Conservation (phyloP, 2,797 vertebrate species). For the Gorsachius magnificus region DNA sequence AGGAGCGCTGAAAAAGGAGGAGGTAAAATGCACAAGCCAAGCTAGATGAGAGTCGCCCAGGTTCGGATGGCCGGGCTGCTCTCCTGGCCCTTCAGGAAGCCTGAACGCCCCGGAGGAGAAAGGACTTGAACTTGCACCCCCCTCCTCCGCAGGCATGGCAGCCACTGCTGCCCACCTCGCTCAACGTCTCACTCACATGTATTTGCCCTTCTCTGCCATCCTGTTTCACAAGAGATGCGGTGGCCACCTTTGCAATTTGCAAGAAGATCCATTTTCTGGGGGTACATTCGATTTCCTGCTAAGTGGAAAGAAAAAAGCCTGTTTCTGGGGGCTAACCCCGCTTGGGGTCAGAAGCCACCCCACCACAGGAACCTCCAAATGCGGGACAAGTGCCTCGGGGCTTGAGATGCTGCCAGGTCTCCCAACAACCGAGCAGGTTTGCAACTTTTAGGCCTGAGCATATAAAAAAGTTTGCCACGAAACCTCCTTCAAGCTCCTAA, state of each 20-base stretch:
- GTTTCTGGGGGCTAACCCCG: background rate
- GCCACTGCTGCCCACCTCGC: background rate
- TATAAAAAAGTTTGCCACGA: background rate
- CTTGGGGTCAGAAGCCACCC: background rate
- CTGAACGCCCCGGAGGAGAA: rapidly evolving
- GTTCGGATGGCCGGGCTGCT: background rate
- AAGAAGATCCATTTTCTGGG: background rate
- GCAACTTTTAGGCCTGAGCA: background rate
- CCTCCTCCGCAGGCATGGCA: background rate
- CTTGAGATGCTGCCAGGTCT: background rate
- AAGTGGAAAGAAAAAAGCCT: background rate
- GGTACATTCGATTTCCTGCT: background rate
- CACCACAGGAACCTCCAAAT: background rate
- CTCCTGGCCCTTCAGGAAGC: background rate
- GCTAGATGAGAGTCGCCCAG: background rate
- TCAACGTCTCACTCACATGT: rapidly evolving
- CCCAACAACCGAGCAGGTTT: rapidly evolving
- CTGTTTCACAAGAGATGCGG: background rate
- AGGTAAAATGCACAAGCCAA: background rate
- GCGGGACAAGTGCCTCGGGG: background rate
- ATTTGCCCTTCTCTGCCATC: background rate
- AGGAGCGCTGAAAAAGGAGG: background rate
- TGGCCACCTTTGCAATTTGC: background rate
- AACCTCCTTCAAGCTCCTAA: background rate
- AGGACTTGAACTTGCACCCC: background rate